Evolutionary conservation across 1,140 invertebrate genomes (phyloP), one percentile per base, ranked within the genome.

Genomic region (Sycobia sp.): DNA sequence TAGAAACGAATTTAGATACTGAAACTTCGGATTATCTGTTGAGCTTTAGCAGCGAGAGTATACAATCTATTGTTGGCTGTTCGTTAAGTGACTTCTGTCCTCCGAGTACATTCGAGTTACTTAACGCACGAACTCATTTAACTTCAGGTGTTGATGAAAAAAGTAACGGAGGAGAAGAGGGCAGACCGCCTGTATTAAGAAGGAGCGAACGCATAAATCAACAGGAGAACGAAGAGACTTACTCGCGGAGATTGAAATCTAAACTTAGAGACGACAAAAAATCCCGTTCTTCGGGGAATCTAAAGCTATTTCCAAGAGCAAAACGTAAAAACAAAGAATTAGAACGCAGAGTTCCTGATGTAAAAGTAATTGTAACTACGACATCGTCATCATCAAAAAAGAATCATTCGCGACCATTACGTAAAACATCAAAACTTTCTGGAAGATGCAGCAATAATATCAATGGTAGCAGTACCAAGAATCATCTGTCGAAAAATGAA

Each of bases 121-220:
- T 65, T 4, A 65, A 65, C 25, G n/a, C 57, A 2, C 29, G 41
- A 14, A 60, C 56, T 2, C 46, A 50, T 20, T 9, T 49, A 11
- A 10, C 13, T 7, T 14, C n/a, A 29, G 20, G 4, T 14, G 22
- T 9, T 0, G 41, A 47, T n/a, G 34, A 50, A 11, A 57, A 51
- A 20, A 43, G 34, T 11, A 56, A 9, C 18, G 22, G 4, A 1
- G 32, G 16, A 10, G 53, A 50, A 50, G 38, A 47, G 9, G 59
- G 46, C 9, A 53, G 39, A 38, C 41, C 68, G 13, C 76, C 76
- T 2, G 67, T 74, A 23, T 60, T 82, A 23, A 67, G 80, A 59
- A 70, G 80, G 62, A 82, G 80, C 51, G 69, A 73, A 1, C 66
- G 80, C 16, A 50, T 82, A 4, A 81, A 76, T 61, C 78, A 78